Base-by-base conservation (phyloP, 1,140 invertebrate species). In the Listronotus oregonensis region DNA sequence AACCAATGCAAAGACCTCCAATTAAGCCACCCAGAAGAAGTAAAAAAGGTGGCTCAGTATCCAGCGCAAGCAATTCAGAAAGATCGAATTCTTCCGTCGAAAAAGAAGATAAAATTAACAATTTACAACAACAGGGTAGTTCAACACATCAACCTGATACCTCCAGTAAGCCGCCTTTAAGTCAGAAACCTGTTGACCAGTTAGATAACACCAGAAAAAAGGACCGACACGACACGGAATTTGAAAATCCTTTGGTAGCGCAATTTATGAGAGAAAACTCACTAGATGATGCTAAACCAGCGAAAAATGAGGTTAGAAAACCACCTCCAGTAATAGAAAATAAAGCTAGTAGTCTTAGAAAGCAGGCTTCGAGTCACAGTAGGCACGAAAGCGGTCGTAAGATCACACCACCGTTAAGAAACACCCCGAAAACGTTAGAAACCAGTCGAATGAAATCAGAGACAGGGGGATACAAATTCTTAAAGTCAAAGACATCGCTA, bases 401-500 rank as follows among this genome's bases (percentile, higher is more conserved):
- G 32, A 21, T 27, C 11, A 27, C 17, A 11, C 21, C 34, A 12
- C 18, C 65, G 5, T 1, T 8, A 15, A 64, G 49, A 44, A 46
- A 51, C 52, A 57, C 15, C 31, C 61, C 64, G 15, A 50, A 56
- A 56, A 55, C 44, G n/a, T 27, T 56, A 55, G 58, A 69, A 18
- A 47, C 56, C 34, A 66, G 62, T 50, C 60, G 14, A 5, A 17
- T 56, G 3, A 51, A 47, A 56, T 58, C 78, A 46, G 42, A 51
- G n/a, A 42, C 52, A 17, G 58, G 42, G 11, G 64, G 64, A 18
- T 72, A 72, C 54, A 71, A 69, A 50, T 75, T 77, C 65, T 74
- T 81, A 62, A 79, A 82, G 31, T 82, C 82, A n/a, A 82, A 83
- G 64, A 84, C 82, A 0, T 74, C 82, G 0, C 77, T 82, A 15